phyloP scores from a whole-genome alignment of 1,140 invertebrate genomes.

The Adelges cooleyi region DNA sequence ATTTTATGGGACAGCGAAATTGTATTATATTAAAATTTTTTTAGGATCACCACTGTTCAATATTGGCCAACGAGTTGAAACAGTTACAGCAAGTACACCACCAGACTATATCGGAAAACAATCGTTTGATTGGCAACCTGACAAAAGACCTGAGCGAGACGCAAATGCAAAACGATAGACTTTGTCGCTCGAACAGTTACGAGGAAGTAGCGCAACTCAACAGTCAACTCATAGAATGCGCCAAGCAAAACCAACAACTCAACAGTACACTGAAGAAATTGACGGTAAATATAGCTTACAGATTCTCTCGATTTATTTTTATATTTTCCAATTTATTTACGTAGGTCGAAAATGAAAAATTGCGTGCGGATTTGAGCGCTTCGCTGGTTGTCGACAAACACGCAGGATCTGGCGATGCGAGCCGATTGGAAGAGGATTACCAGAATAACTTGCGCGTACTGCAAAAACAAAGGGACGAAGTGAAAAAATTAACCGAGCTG shows the following conservation, averaged over 20 bases:
- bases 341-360: constrained; percentile 15
- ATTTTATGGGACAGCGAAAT: not conserved
- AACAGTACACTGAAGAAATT: constrained; percentile 3
- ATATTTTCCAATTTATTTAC: not conserved
- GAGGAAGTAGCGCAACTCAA: constrained; percentile 1
- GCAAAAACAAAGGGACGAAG: constrained; percentile 20
- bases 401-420: not conserved
- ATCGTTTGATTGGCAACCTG: not conserved
- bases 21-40: not conserved
- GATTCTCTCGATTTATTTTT: too few relatives aligned
- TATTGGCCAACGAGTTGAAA: not conserved
- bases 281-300: not conserved
- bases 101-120: not conserved
- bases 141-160: not conserved
- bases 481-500: constrained; percentile 2
- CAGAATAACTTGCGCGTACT: not conserved
- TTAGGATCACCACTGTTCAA: constrained; percentile 1
- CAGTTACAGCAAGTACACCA: constrained; percentile 14
- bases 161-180: not conserved
- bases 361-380: not conserved
- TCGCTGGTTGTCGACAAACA: not conserved
- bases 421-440: constrained; percentile 6
- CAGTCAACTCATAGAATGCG: constrained; percentile 6
- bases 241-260: constrained; percentile 13
- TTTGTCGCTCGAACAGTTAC: not conserved